Percentiles rank a stretch among this genome's conserved stretches.
These are phyloP conservation scores for Drosophila bocki DNA, from an alignment of 1,140 invertebrate species.

Conservation along the genomic window DNA sequence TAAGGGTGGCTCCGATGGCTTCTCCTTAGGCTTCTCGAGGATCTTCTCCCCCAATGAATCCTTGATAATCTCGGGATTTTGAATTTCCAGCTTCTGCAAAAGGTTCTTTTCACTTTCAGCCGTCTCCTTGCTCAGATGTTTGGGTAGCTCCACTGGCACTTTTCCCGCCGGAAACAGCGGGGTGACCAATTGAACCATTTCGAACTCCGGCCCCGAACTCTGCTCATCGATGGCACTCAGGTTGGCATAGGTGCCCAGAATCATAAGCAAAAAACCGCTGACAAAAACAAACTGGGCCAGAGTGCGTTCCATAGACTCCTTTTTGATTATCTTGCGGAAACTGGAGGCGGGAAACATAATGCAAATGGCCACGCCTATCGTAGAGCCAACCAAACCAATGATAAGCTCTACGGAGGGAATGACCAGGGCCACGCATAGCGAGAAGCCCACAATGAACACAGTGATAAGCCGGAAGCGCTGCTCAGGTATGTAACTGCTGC, in stretches of 20 bases:
- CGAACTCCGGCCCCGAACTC: conserved; percentile 82
- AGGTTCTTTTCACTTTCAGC: conserved; percentile 21
- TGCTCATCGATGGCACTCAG: conserved; percentile 90
- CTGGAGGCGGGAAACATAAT: conserved; percentile 94
- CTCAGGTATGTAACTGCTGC: conserved; percentile 89
- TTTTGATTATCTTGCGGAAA: conserved; percentile 90
- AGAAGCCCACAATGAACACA: conserved; percentile 90
- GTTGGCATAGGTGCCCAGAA: conserved; percentile 95
- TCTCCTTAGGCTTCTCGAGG: conserved; percentile 27
- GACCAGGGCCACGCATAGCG: conserved; percentile 91
- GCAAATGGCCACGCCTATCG: conserved; percentile 97
- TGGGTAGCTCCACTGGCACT: conserved; percentile 52
- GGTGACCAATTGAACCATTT: conserved; percentile 57
- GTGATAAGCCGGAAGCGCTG: conserved; percentile 92
- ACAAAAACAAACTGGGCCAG: conserved; percentile 91
- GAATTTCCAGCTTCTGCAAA: conserved; percentile 33
- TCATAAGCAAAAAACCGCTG: conserved; percentile 92
- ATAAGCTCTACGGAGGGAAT: conserved; percentile 97
- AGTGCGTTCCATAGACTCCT: conserved; percentile 90
- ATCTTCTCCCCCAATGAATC: conserved; percentile 20
- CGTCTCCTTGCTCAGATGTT: conserved; percentile 53
- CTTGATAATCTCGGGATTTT: conserved; percentile 12
- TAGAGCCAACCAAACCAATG: conserved; percentile 95
- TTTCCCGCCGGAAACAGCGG: conserved; percentile 64
- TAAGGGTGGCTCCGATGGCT: conserved; percentile 46